Percentiles rank a stretch among this genome's conserved stretches.
phyloP scores from a whole-genome alignment of 2,888 invertebrate genomes.

The Drosophila dives region DNA sequence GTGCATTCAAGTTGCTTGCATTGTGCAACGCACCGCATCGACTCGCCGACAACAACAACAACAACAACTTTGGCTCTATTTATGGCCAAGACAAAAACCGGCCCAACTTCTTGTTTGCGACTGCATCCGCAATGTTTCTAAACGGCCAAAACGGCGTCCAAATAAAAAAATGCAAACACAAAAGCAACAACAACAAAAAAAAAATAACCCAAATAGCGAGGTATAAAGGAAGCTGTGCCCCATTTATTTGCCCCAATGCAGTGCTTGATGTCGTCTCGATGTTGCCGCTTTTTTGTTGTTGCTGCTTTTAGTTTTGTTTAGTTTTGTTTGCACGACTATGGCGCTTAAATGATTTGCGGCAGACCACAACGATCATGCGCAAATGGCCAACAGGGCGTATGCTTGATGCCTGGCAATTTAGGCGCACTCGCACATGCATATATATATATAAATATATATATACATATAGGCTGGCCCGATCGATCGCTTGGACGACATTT shows the following conservation, averaged over 20 bases:
- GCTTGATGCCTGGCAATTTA: conserved; percentile 52
- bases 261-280: conserved; percentile 13
- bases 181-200: conserved; percentile 10
- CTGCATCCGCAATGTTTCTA: conserved; percentile 78
- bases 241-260: conserved; percentile 39
- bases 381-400: conserved; percentile 73
- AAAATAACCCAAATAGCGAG: conserved; percentile 41
- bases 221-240: conserved; percentile 71
- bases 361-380: conserved; percentile 52
- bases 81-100: conserved; percentile 74
- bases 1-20: conserved; percentile 60
- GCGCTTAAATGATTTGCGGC: conserved; percentile 74
- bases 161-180: conserved; percentile 12
- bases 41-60: conserved; percentile 12
- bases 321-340: conserved; percentile 57
- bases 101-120: conserved; percentile 69
- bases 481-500: conserved; percentile 15
- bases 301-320: conserved; percentile 9
- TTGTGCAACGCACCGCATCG: conserved; percentile 70
- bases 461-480: conserved; percentile 34
- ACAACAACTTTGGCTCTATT: conserved; percentile 60
- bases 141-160: conserved; percentile 51
- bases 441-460: conserved; percentile 10
- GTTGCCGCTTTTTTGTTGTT: conserved; percentile 11
- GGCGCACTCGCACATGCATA: conserved; percentile 1